These are phyloP conservation scores for Choristoneura rosaceana DNA, from an alignment of 2,888 invertebrate species.

Conservation along the genomic window DNA sequence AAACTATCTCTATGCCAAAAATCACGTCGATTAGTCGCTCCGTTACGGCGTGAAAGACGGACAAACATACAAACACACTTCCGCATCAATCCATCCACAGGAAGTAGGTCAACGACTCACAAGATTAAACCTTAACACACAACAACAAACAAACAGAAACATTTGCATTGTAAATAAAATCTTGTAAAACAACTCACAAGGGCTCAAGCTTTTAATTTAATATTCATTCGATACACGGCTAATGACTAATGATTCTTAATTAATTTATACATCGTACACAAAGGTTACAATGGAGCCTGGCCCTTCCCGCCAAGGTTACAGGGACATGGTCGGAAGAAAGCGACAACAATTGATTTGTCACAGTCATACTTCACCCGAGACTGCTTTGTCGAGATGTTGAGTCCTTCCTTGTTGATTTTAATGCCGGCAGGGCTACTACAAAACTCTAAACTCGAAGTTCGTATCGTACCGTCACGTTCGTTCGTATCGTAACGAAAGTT, in stretches of 20 bases:
- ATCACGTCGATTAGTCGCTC: too few species aligned
- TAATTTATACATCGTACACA: slow-evolving; percentile 6
- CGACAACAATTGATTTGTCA: slow-evolving; percentile 5
- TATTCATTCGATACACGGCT: not conserved
- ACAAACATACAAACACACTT: too few species aligned
- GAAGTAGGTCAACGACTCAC: too few species aligned
- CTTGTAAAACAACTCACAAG: not conserved
- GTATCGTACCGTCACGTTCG: too few species aligned
- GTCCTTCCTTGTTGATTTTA: slow-evolving; percentile 26
- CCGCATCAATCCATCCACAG: too few species aligned
- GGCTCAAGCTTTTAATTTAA: not conserved
- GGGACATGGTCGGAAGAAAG: slow-evolving; percentile 12
- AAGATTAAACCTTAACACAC: too few species aligned
- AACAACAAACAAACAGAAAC: too few species aligned
- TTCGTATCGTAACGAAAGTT: too few species aligned
- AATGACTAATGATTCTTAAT: slow-evolving; percentile 6
- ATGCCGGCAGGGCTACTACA: too few species aligned
- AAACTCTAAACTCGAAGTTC: too few species aligned
- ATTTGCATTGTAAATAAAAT: not conserved
- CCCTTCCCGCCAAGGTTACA: not conserved
- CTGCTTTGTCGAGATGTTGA: slow-evolving; percentile 18
- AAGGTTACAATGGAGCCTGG: not conserved
- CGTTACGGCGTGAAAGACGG: too few species aligned
- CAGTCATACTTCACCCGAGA: not conserved
- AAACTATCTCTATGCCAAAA: too few species aligned